A percentile compares a stretch with the other conserved stretches of the same genome.
These are phyloP conservation scores for Ormyrus labotus DNA, from an alignment of 2,888 invertebrate genomes.

Conservation along the genomic window DNA sequence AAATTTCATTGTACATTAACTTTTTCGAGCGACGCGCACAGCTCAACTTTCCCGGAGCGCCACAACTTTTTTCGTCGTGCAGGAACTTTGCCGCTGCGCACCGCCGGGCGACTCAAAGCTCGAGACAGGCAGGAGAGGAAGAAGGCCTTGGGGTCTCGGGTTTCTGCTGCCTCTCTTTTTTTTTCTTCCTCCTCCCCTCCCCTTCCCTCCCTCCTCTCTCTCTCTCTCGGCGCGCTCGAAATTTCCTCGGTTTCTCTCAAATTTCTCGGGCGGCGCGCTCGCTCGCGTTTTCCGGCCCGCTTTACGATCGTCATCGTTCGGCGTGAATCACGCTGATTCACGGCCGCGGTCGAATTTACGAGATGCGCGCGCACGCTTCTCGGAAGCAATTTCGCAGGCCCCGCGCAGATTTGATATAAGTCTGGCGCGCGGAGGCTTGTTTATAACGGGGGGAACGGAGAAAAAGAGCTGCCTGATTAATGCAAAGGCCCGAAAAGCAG, in stretches of 20 bases:
- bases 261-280: conserved; percentile 16
- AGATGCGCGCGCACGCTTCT: conserved; percentile 35
- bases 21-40: no score
- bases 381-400: conserved; percentile 43
- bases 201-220: no score
- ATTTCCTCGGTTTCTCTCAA: conserved; percentile 37
- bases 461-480: no score
- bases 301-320: conserved; percentile 49
- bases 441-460: no score
- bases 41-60: no score
- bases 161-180: no score
- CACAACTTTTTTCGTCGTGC: not conserved
- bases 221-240: not conserved
- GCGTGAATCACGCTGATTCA: conserved; percentile 47
- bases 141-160: no score
- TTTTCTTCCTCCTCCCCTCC: no score
- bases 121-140: not conserved
- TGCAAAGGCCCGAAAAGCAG: no score
- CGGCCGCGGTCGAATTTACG: conserved; percentile 48
- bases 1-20: not conserved
- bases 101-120: not conserved
- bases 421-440: no score
- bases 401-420: no score
- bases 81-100: not conserved
- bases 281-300: conserved; percentile 45